Evolutionary conservation across 2,797 vertebrate species (phyloP).

Genomic region (Lycodopsis pacificus): DNA sequence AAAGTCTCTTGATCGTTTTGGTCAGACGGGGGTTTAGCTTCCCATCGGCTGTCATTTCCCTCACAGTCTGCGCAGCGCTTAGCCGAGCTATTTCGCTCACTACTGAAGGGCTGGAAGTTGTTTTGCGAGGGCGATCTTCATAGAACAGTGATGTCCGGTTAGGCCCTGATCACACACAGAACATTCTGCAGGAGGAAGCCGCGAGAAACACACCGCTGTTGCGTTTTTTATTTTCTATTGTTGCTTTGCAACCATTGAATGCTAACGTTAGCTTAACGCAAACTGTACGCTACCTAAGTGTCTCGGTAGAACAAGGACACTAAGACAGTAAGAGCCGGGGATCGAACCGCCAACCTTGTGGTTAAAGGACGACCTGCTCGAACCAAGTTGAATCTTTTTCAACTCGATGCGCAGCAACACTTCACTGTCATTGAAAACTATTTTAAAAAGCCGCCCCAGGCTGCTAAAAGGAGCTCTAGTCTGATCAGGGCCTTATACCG

Average conservation of each 20-base stretch:
- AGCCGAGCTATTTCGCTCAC: conserved; percentile 23
- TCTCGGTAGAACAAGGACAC: no score
- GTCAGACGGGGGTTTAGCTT: conserved; percentile 11
- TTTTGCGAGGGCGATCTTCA: conserved; percentile 20
- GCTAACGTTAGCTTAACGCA: background rate
- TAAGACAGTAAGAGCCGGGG: background rate
- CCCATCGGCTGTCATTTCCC: background rate
- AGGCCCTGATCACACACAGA: background rate
- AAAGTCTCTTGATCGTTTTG: background rate
- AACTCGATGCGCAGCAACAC: background rate
- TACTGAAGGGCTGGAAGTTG: conserved; percentile 31
- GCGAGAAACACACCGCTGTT: no score
- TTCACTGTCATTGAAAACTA: no score
- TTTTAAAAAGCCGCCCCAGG: background rate
- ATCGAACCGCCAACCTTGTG: background rate
- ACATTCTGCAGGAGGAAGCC: background rate
- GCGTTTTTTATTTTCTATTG: no score
- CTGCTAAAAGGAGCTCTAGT: background rate
- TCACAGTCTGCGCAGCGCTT: conserved; percentile 16
- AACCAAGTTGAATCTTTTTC: background rate
- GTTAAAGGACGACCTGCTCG: background rate
- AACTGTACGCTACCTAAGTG: background rate
- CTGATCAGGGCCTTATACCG: background rate
- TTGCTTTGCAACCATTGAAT: background rate
- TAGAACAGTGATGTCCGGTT: conserved; percentile 16